Conservation (phyloP, 2,888 invertebrate species). For the Drosophila planitibia region DNA sequence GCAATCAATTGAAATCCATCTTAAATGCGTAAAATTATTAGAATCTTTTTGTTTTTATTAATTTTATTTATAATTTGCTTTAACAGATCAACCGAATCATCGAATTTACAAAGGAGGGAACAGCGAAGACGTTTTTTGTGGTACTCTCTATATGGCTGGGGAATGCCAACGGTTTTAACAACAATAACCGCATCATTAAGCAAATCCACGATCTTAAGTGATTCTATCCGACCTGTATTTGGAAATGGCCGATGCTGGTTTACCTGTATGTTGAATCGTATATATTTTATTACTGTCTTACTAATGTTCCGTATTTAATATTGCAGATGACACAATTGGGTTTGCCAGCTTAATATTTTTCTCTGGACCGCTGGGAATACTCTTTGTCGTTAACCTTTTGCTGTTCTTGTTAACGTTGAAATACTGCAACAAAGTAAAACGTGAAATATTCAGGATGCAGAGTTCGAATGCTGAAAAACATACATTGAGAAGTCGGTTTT, state of each 20-base stretch:
- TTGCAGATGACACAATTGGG: conserved; percentile 80
- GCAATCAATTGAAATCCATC: neutral
- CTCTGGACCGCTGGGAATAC: conserved; percentile 88
- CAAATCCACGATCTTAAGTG: conserved; percentile 85
- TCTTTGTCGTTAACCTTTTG: conserved; percentile 88
- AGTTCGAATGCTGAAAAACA: conserved; percentile 88
- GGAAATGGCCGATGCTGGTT: conserved; percentile 89
- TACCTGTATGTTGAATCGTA: conserved; percentile 66
- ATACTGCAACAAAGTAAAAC: conserved; percentile 90
- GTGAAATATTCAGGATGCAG: conserved; percentile 90
- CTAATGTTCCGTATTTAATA: neutral
- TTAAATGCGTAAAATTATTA: neutral
- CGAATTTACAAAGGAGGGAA: conserved; percentile 64
- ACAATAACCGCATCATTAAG: conserved; percentile 87
- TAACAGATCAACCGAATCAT: conserved; percentile 75
- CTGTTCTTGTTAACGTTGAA: conserved; percentile 90
- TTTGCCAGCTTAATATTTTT: conserved; percentile 87
- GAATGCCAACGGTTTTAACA: conserved; percentile 87
- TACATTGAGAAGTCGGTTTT: conserved; percentile 88
- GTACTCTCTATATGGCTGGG: conserved; percentile 91
- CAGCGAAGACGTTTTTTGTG: conserved; percentile 87
- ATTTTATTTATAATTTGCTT: neutral
- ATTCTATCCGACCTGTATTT: conserved; percentile 87
- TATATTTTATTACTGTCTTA: neutral
- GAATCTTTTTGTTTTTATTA: neutral